These are phyloP conservation scores for Choreutis nemorana DNA, from an alignment of 2,888 invertebrate genomes.

Conservation along the genomic window DNA sequence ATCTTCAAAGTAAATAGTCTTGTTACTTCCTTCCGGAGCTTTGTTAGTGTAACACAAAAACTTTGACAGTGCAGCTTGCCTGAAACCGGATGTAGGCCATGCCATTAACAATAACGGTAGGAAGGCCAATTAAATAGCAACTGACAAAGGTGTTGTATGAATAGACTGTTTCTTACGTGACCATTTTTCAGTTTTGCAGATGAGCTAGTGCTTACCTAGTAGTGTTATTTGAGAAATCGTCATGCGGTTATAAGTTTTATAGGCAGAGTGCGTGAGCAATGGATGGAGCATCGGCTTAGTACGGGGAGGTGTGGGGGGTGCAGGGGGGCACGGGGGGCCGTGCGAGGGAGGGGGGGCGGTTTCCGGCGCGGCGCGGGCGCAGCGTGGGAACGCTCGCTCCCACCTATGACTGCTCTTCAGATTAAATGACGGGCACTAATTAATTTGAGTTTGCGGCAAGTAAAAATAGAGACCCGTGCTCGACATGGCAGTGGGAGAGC, in stretches of 20 bases:
- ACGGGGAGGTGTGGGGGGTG: too few relatives aligned
- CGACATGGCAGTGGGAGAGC: slow-evolving; percentile 12
- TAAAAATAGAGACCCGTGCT: slow-evolving; percentile 38
- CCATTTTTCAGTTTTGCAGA: slow-evolving; percentile 40
- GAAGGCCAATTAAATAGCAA: slow-evolving; percentile 39
- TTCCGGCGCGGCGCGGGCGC: slow-evolving; percentile 56
- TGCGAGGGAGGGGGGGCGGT: slow-evolving; percentile 19
- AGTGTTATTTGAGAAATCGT: slow-evolving; percentile 16
- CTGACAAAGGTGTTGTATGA: slow-evolving; percentile 31
- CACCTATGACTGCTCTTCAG: slow-evolving; percentile 47
- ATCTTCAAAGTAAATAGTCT: too few relatives aligned
- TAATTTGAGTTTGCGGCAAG: slow-evolving; percentile 47
- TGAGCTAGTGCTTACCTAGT: slow-evolving; percentile 23
- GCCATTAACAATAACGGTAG: slow-evolving; percentile 28
- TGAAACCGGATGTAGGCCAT: slow-evolving; percentile 1
- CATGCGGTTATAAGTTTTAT: slow-evolving; percentile 29
- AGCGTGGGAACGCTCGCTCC: slow-evolving; percentile 60
- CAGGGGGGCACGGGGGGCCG: slow-evolving; percentile 14
- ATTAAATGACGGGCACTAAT: slow-evolving; percentile 59
- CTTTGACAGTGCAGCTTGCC: not conserved
- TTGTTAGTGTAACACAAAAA: slow-evolving; percentile 9
- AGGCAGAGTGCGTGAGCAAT: slow-evolving; percentile 52
- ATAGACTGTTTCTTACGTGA: slow-evolving; percentile 47
- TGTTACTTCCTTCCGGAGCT: slow-evolving; percentile 31
- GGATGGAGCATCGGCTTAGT: slow-evolving; percentile 32